Conservation (phyloP, 2,797 vertebrate species). For the Sebastes variabilis region DNA sequence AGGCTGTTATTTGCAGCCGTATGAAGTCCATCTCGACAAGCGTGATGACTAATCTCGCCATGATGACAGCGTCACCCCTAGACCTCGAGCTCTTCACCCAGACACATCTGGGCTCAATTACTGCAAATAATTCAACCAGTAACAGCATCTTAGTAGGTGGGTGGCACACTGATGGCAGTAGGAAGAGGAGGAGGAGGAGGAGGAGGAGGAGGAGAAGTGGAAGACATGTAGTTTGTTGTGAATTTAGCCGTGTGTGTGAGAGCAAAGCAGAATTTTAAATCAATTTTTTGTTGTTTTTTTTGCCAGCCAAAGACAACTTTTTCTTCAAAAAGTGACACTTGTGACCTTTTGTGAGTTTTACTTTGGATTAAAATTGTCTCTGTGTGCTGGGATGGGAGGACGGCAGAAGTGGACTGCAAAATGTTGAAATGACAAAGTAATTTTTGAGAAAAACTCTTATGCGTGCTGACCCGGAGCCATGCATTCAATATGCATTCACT, state of each 20-base stretch:
- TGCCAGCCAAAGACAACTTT: background rate
- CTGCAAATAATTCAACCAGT: conserved; percentile 50
- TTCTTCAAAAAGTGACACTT: background rate
- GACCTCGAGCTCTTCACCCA: conserved; percentile 33
- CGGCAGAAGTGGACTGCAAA: conserved; percentile 17
- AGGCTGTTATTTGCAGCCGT: conserved; percentile 47
- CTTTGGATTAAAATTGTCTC: conserved; percentile 3
- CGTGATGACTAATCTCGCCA: conserved; percentile 37
- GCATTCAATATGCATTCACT: conserved; percentile 50
- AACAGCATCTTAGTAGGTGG: conserved; percentile 48
- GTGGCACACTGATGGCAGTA: conserved; percentile 14
- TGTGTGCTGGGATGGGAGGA: background rate
- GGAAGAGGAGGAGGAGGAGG: background rate
- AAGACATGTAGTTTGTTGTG: conserved; percentile 7
- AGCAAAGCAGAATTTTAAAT: background rate
- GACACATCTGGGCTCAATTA: conserved; percentile 65
- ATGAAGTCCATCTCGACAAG: conserved; percentile 37
- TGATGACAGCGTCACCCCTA: conserved; percentile 41
- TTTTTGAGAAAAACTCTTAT: conserved; percentile 37
- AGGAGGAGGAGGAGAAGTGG: background rate
- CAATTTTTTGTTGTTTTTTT: background rate
- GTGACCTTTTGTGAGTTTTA: conserved; percentile 3
- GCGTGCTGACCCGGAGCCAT: conserved; percentile 43
- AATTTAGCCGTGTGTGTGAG: background rate
- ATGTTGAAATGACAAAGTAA: conserved; percentile 19